Evolutionary conservation across 1,140 invertebrate genomes (phyloP).

Genomic region (Zaprionus kolodkinae): DNA sequence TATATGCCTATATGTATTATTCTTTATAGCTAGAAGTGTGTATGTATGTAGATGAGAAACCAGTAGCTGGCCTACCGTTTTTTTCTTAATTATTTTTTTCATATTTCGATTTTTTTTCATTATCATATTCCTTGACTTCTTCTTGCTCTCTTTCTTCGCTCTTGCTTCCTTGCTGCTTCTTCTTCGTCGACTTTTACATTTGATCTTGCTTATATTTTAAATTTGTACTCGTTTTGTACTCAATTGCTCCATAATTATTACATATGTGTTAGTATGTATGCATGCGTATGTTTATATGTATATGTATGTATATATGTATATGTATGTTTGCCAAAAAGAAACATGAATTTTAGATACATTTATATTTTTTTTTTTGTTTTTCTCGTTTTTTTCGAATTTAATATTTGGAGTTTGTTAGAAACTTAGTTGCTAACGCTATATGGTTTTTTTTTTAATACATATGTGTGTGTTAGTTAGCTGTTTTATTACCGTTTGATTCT

Average conservation of each 20-base stretch:
- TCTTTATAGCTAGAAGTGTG: conserved; percentile 30
- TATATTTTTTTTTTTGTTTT: conserved; percentile 16
- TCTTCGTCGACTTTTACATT: conserved; percentile 15
- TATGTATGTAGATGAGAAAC: conserved; percentile 59
- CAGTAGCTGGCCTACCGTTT: conserved; percentile 73
- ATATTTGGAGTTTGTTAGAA: conserved; percentile 49
- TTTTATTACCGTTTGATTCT: conserved; percentile 23
- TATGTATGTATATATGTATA: conserved; percentile 38
- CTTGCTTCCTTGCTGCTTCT: conserved; percentile 17
- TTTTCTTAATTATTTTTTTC: conserved; percentile 37
- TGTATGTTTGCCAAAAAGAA: conserved; percentile 49
- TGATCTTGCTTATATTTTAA: conserved; percentile 65
- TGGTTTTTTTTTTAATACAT: conserved; percentile 36
- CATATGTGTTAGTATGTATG: conserved; percentile 63
- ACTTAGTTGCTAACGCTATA: conserved; percentile 59
- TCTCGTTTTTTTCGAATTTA: conserved; percentile 5
- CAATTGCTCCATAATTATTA: conserved; percentile 83
- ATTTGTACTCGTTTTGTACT: conserved; percentile 83
- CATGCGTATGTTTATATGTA: conserved; percentile 47
- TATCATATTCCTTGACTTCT: conserved; percentile 27
- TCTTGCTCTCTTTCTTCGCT: conserved; percentile 10
- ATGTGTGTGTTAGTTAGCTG: conserved; percentile 25
- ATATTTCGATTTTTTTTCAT: conserved; percentile 22
- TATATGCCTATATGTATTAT: conserved; percentile 47
- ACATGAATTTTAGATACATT: conserved; percentile 46